Evolutionary conservation across 1,140 invertebrate species (phyloP), one percentile per base, ranked within the genome.

Genomic region (Cydia splendana): DNA sequence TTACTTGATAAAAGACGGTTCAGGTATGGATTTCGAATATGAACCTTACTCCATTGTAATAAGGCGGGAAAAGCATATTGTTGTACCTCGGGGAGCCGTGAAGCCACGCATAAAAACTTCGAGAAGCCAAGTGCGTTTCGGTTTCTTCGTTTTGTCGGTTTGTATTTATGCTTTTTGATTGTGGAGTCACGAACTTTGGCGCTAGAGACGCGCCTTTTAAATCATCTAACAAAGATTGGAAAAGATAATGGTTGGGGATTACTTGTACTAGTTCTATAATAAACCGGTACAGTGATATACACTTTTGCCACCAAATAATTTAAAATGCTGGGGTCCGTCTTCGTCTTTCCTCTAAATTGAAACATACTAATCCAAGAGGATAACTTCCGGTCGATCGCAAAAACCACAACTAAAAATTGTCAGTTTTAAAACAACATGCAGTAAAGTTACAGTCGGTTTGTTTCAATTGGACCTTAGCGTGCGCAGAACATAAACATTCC

Each of bases 1-100:
- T 38, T 38, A 38, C 67, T 34, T 38, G 67, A 24, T 38, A 71
- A 71, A 71, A n/a, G 67, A 38, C 45, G 67, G 57, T n/a, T 18
- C 9, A 62, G 57, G 53, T 18, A 62, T 62, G 15, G 2, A 20
- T 9, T 62, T 20, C 2, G 10, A 62, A 20, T 24, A 6, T 53
- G 7, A 62, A 24, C 57, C 20, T 20, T 62, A 12, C n/a, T 24
- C 4, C 57, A 62, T 24, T 20, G 9, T 9, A 24, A 62, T 62
- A 62, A 62, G 10, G 20, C 2, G n/a, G 45, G 18, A 57, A 57
- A 57, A 18, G 53, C 15, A 9, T 18, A 57, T 57, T 2, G 4
- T 7, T 62, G 20, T 24, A 12, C 10, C 18, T 10, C 2, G 7
- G 57, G 57, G 20, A 62, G 57, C 7, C 7, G 20, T 62, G 6